Base-by-base conservation (phyloP, 2,888 invertebrate genomes). In the Pseudolycoriella hygida region DNA sequence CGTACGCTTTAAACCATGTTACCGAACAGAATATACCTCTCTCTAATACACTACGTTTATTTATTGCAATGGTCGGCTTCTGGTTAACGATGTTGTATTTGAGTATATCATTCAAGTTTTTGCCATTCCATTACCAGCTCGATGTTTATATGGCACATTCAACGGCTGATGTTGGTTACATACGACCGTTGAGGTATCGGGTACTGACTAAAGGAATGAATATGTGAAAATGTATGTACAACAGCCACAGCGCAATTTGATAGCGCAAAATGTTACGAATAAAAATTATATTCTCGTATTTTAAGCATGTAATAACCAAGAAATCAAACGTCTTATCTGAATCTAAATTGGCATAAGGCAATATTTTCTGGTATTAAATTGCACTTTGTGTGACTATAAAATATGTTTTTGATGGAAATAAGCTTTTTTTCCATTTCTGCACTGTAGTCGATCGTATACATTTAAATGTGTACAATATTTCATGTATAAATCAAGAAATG, bases 41-140 rank as follows among this genome's bases (percentile, higher is more conserved):
- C 25, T 25, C 25, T 25, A 25, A 25, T 25, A 25, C 25, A 25
- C 25, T 25, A 25, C 25, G 25, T 34, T 34, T 34, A 34, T 34
- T 34, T 34, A 34, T 34, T 34, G 15, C 34, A 34, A 34, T 34
- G 34, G 34, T 34, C 34, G 34, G 34, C 34, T 34, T 34, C 34
- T 34, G 34, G 34, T 34, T 34, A 34, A 34, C 34, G 34, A 34
- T 34, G 34, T 34, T 34, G 34, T 34, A 14, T 34, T 34, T 34
- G 34, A 34, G 34, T 34, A 34, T 12, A 34, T 34, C 25, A 34
- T 34, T 14, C 34, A 34, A 34, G 15, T 25, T 25, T 25, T 25
- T 25, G 25, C 25, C 25, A 34, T 14, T 34, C 12, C 34, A 34
- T 34, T 14, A 14, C 34, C 15, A 12, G 12, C 34, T 34, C 34